Conservation (phyloP, 2,888 invertebrate species). For the Ormyrus nitidulus region DNA sequence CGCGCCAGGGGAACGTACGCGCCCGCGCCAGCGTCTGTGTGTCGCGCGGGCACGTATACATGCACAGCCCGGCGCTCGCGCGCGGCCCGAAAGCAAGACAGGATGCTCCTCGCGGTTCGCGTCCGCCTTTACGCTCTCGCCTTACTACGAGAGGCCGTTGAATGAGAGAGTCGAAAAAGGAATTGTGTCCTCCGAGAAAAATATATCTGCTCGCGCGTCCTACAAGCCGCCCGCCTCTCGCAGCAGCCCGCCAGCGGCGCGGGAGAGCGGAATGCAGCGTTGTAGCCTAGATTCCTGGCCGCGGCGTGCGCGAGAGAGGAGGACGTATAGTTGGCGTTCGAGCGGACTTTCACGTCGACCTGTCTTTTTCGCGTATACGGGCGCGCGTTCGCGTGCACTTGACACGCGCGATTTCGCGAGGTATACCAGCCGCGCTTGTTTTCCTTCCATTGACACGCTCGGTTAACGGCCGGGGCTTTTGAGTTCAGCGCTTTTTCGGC, state of each 20-base stretch:
- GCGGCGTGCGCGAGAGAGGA: slow-evolving; percentile 12
- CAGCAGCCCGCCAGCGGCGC: slow-evolving; percentile 27
- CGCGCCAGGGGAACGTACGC: not conserved
- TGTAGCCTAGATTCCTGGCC: slow-evolving; percentile 61
- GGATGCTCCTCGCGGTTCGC: no score
- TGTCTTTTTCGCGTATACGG: slow-evolving; percentile 17
- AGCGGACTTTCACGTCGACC: slow-evolving; percentile 56
- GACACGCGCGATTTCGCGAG: slow-evolving; percentile 33
- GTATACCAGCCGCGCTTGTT: slow-evolving; percentile 5
- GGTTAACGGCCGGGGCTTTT: no score
- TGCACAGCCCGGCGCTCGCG: no score
- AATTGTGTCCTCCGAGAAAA: slow-evolving; percentile 22
- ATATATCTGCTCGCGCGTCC: slow-evolving; percentile 14
- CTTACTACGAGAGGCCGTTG: no score
- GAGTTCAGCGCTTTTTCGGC: no score
- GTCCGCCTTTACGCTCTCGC: no score
- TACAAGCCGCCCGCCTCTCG: not conserved
- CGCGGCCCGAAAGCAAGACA: no score
- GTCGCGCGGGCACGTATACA: no score
- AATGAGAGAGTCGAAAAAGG: no score
- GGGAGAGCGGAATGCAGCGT: slow-evolving; percentile 59
- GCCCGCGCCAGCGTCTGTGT: no score
- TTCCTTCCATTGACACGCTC: not conserved
- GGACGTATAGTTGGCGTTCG: not conserved
- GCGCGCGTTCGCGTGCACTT: slow-evolving; percentile 20